A percentile compares a stretch with the other conserved stretches of the same genome.
These are phyloP conservation scores for Anomalospiza imberbis DNA, from an alignment of 2,797 vertebrate genomes.

Conservation along the genomic window DNA sequence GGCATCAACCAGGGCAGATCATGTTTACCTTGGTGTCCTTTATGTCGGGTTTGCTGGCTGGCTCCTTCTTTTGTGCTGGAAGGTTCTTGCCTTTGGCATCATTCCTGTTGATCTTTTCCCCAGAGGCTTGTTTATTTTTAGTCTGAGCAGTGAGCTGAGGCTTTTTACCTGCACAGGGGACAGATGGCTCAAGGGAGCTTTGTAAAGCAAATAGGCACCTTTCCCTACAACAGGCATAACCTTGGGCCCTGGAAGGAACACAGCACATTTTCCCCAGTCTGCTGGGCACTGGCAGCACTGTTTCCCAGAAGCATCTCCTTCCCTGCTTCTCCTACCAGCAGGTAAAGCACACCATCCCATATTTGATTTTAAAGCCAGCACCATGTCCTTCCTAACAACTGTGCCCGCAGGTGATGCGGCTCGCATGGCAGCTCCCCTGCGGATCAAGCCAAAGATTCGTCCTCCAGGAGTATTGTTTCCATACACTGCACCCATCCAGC, in stretches of 20 bases:
- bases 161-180: neutral
- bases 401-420: too few species aligned
- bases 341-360: neutral
- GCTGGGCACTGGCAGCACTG: neutral
- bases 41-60: neutral
- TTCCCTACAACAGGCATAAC: accelerated
- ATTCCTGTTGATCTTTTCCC: neutral
- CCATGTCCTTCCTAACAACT: neutral
- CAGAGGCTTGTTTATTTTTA: neutral
- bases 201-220: neutral
- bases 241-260: neutral
- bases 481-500: neutral
- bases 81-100: neutral
- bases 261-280: neutral
- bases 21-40: constrained; percentile 24
- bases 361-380: neutral
- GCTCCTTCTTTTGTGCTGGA: neutral
- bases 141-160: neutral
- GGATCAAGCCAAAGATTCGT: neutral
- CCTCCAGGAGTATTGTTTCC: neutral
- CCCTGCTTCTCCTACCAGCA: neutral
- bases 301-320: neutral
- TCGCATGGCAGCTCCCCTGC: neutral
- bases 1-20: neutral
- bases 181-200: neutral